These are phyloP conservation scores for Blastobasis adustella DNA, from an alignment of 2,888 invertebrate species.

Conservation along the genomic window DNA sequence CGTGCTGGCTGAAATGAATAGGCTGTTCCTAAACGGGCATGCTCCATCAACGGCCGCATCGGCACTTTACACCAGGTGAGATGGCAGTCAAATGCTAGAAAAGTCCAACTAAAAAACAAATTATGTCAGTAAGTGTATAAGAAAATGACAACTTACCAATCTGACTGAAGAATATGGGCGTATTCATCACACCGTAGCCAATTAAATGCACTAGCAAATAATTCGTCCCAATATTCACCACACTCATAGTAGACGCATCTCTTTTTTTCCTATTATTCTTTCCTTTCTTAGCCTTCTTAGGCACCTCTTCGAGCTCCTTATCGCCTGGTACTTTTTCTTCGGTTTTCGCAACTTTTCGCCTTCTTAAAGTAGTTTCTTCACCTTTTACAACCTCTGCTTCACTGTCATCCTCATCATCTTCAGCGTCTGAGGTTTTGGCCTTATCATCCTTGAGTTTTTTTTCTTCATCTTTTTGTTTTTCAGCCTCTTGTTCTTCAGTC, in stretches of 20 bases:
- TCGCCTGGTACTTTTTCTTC: slow-evolving; percentile 19
- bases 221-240: slow-evolving; percentile 67
- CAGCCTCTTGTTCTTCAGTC: slow-evolving; percentile 15
- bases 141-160: slow-evolving; percentile 41
- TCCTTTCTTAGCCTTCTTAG: slow-evolving; percentile 18
- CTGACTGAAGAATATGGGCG: slow-evolving; percentile 47
- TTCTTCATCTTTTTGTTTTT: slow-evolving; percentile 2
- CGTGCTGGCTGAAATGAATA: no score
- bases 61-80: no score
- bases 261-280: slow-evolving; percentile 15
- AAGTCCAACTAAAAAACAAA: no score
- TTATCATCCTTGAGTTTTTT: slow-evolving; percentile 1
- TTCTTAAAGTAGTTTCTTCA: slow-evolving; percentile 19
- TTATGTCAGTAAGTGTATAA: no score
- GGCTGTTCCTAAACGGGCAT: no score
- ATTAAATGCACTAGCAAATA: slow-evolving; percentile 69
- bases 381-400: background rate
- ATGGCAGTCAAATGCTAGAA: no score
- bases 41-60: no score
- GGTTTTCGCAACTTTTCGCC: slow-evolving; percentile 8
- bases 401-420: slow-evolving; percentile 2
- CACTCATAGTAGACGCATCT: slow-evolving; percentile 38
- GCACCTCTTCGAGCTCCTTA: slow-evolving; percentile 1
- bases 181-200: slow-evolving; percentile 68
- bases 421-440: slow-evolving; percentile 5